phyloP scores from a whole-genome alignment of 1,140 invertebrate species.

The Drosophila rhopaloa region DNA sequence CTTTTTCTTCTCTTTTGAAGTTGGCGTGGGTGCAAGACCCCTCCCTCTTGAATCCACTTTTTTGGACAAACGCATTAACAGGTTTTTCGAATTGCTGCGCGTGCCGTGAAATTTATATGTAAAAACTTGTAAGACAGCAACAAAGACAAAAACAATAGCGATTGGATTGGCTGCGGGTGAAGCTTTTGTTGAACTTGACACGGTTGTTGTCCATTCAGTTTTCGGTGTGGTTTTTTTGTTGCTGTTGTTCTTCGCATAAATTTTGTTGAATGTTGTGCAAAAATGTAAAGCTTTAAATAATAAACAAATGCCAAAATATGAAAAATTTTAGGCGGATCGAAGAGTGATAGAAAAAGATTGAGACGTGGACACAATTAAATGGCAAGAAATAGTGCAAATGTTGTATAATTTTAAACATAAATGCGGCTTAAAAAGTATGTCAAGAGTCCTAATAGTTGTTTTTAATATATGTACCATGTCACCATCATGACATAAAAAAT shows the following conservation, averaged over 20 bases:
- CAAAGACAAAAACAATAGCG: slow-evolving; percentile 46
- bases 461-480: no score
- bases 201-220: slow-evolving; percentile 61
- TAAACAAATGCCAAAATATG: slow-evolving; percentile 47
- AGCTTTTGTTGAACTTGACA: slow-evolving; percentile 81
- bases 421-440: background rate
- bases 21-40: slow-evolving; percentile 67
- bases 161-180: slow-evolving; percentile 61
- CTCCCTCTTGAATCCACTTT: slow-evolving; percentile 18
- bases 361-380: background rate
- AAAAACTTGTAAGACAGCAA: slow-evolving; percentile 58
- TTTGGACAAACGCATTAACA: slow-evolving; percentile 69
- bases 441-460: background rate
- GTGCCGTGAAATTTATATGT: slow-evolving; percentile 68
- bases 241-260: slow-evolving; percentile 53
- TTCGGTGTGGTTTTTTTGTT: slow-evolving; percentile 41
- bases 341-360: background rate
- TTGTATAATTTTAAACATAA: background rate
- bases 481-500: background rate
- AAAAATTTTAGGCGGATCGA: slow-evolving; percentile 1
- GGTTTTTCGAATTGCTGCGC: slow-evolving; percentile 65
- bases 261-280: slow-evolving; percentile 59
- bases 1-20: slow-evolving; percentile 23
- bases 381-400: background rate
- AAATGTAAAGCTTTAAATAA: slow-evolving; percentile 70